Evolutionary conservation across 2,797 vertebrate species (phyloP).

Genomic region (Cuculus canorus): DNA sequence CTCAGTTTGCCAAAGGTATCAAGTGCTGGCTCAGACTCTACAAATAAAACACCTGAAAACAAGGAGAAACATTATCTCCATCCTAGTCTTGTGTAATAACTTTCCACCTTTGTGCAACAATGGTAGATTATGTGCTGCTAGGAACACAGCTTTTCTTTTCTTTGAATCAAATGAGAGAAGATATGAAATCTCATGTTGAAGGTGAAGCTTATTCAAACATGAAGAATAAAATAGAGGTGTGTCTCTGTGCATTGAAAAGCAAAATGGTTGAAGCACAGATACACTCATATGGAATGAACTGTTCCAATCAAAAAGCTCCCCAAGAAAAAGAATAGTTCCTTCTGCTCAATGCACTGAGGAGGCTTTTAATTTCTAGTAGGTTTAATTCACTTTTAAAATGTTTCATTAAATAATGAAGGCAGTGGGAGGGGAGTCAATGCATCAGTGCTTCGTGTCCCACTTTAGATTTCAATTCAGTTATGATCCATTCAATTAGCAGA

Average conservation of each 20-base stretch:
- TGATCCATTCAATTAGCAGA: not conserved
- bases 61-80: not conserved
- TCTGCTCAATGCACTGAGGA: not conserved
- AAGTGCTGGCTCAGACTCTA: not conserved
- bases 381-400: not conserved
- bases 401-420: not conserved
- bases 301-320: not conserved
- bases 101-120: not conserved
- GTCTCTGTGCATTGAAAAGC: not conserved
- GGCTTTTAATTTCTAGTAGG: not conserved
- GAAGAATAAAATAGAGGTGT: not conserved
- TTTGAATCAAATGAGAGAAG: not conserved
- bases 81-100: not conserved
- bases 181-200: not conserved
- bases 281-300: rapidly evolving
- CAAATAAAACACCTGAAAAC: constrained; percentile 1
- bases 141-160: not conserved
- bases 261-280: not conserved
- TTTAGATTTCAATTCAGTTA: not conserved
- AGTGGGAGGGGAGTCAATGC: not conserved
- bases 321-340: not conserved
- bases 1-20: not conserved
- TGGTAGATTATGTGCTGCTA: not conserved
- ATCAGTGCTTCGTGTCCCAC: not conserved
- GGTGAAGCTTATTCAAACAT: not conserved